Percentiles rank a stretch among this genome's conserved stretches.
Evolutionary conservation across 1,140 invertebrate genomes (phyloP).

Genomic region (Psix sp.): DNA sequence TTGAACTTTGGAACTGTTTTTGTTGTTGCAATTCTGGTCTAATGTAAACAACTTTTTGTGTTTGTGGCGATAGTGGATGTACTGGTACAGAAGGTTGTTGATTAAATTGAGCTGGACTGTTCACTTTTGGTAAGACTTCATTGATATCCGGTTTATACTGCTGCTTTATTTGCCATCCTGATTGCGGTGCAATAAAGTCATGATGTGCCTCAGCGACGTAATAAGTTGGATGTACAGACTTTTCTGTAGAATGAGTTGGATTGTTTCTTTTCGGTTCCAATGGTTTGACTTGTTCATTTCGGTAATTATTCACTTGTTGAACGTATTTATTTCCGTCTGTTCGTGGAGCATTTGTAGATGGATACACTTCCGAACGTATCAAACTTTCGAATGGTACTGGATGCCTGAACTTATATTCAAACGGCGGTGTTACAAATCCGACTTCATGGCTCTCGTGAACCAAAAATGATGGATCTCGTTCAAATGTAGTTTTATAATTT

Average conservation of each 20-base stretch:
- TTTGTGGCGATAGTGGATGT: conserved; percentile 25
- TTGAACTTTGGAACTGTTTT: conserved; percentile 64
- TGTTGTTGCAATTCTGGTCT: conserved; percentile 61
- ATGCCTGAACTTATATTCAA: conserved; percentile 66
- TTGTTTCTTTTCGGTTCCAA: conserved; percentile 44
- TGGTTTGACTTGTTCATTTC: conserved; percentile 37
- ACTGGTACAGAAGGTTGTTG: conserved; percentile 23
- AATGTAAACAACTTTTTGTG: conserved; percentile 58
- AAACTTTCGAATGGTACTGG: conserved; percentile 65
- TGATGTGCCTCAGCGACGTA: conserved; percentile 67
- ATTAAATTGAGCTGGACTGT: conserved; percentile 67
- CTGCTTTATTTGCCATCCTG: conserved; percentile 60
- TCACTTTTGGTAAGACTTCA: conserved; percentile 68
- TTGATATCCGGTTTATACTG: conserved; percentile 70
- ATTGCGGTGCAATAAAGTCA: conserved; percentile 51
- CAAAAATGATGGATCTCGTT: conserved; percentile 68
- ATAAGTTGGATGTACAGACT: conserved; percentile 60
- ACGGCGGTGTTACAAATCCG: conserved; percentile 67
- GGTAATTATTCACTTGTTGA: conserved; percentile 45
- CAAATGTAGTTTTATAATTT: conserved; percentile 65
- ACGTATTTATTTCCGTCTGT: conserved; percentile 56
- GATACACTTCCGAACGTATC: conserved; percentile 59
- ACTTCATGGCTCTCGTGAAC: conserved; percentile 72
- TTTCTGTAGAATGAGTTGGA: conserved; percentile 34
- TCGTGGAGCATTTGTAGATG: conserved; percentile 33